Base-by-base conservation (phyloP, 1,140 invertebrate species). In the Halotydeus destructor region DNA sequence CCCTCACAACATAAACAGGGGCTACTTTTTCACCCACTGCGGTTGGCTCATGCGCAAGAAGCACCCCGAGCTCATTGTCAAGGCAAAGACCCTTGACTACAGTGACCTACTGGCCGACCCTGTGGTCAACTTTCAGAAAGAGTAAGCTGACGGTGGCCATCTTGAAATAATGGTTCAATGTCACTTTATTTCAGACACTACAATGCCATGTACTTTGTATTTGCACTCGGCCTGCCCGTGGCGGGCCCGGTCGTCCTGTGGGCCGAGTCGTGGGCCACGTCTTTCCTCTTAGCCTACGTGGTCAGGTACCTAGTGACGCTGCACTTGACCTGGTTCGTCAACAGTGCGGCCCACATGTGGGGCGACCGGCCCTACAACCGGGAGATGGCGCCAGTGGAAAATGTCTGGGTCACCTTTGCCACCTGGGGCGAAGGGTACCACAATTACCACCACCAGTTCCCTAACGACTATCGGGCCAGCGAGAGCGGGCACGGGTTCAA, bases 11-110 rank as follows among this genome's bases (percentile, higher is more conserved):
- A 41, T 47, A n/a, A 39, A 27, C 23, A 39, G 50, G 11, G 32
- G 78, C 3, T 91, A 94, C 62, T 94, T 97, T 67, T 96, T 94
- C 60, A 69, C 86, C 0, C 89, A 96, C 55, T 22, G 21, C 36
- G 88, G 89, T 9, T 96, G 89, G 88, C 62, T 94, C 31, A 57
- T 94, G 19, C 76, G 77, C 45, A 78, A 72, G 44, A 94, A 96
- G 61, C 88, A 93, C 58, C 81, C 83, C 0, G 75, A 86, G 38
- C 76, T 96, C 6, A 82, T 71, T 49, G 63, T 63, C 41, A 89
- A 89, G 54, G 88, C 88, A 38, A 75, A 79, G 52, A 65, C 69
- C 38, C 68, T 94, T n/a, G 84, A 91, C 57, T 49, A 93, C 22
- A 75, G 70, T 25, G 89, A 97, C 60, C 64, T 96, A n/a, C 68